Base-by-base conservation (phyloP, 2,888 invertebrate genomes). In the Ophion ventricosus region DNA sequence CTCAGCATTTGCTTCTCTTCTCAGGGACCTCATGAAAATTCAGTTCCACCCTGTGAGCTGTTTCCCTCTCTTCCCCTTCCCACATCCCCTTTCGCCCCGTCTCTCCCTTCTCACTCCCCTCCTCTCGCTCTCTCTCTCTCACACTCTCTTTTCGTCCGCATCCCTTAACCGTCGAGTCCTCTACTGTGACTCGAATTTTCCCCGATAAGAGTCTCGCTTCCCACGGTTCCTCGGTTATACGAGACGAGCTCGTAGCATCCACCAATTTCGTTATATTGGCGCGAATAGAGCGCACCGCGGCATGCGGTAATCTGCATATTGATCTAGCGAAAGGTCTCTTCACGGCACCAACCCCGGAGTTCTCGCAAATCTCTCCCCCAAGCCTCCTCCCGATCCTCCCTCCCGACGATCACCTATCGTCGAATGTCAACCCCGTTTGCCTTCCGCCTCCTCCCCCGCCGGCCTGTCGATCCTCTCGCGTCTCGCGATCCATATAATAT, bases 241-340 rank as follows among this genome's bases (percentile, higher is more conserved):
- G 75, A 88, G 87, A 87, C 85, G 86, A 87, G 85, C 87, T 86
- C 82, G 82, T 81, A 73, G 87, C 84, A 86, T 87, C 88, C 87
- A 88, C 86, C 89, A 88, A 88, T 90, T 90, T 88, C 88, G 88
- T 89, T 88, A 90, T 90, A 90, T 90, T 88, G 89, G 88, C 87
- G 89, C 88, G 90, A 89, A 88, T 89, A 76, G 82, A 80, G 79
- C 73, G 77, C 76, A 80, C 83, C 87, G 87, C 85, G 88, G 88
- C 88, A 89, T 87, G 87, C 88, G 89, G 88, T 89, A 90, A 91
- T 91, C 90, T 91, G 89, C 91, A 91, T 91, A 91, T 91, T 90
- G 91, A 91, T 91, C 90, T 90, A 87, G 87, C 25, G 87, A 87
- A 56, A 87, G 86, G 87, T 87, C 77, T 83, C 72, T 83, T 66